Percentiles rank a stretch among this genome's conserved stretches.
Evolutionary conservation across 2,113 vertebrate species (phyloP).

Genomic region (Pseudorectes ferrugineus): DNA sequence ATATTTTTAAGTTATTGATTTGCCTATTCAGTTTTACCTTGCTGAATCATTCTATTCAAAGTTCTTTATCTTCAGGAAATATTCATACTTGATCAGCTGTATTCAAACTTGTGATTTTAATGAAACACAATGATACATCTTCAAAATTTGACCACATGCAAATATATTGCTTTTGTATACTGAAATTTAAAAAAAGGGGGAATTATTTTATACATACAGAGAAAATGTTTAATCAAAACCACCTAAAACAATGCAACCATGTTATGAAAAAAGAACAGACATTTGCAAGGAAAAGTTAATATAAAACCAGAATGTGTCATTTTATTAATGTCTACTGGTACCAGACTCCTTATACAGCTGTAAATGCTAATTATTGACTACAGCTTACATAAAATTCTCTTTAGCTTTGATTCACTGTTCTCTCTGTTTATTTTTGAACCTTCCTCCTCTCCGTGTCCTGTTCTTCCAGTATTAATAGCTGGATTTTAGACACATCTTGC

Average conservation of each 20-base stretch:
- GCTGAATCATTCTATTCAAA: background rate
- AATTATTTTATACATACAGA: background rate
- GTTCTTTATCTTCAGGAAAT: background rate
- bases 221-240: background rate
- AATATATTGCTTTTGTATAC: background rate
- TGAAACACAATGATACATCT: background rate
- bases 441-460: background rate
- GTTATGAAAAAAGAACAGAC: background rate
- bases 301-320: background rate
- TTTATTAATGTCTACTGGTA: background rate
- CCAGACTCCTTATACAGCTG: background rate
- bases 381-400: background rate
- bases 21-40: background rate
- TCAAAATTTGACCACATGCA: background rate
- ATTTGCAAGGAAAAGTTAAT: background rate
- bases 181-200: background rate
- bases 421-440: background rate
- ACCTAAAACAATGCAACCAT: background rate
- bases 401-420: background rate
- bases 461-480: background rate
- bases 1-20: background rate
- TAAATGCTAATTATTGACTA: background rate
- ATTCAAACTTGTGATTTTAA: background rate
- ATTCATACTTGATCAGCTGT: background rate
- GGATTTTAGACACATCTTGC: conserved; percentile 37